These are phyloP conservation scores for Calliopum simillimum DNA, from an alignment of 2,888 invertebrate species.

Conservation along the genomic window DNA sequence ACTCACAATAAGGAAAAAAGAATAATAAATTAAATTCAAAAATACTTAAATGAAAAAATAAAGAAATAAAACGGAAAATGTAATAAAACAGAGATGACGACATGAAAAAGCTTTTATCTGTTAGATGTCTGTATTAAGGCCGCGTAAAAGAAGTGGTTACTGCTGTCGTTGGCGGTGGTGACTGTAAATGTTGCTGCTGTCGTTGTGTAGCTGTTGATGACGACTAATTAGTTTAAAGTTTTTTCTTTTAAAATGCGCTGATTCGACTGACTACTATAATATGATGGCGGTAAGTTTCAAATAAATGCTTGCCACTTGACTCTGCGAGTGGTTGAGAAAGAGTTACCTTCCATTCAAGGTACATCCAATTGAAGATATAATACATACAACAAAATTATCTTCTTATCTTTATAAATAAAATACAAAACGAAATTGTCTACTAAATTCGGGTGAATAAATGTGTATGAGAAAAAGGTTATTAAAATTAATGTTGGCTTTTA, in stretches of 20 bases:
- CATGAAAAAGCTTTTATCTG: conserved; percentile 53
- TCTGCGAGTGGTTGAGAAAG: neutral
- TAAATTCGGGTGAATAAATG: too few relatives aligned
- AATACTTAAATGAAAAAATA: conserved; percentile 18
- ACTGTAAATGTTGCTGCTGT: conserved; percentile 34
- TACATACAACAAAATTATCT: neutral
- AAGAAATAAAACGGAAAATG: neutral
- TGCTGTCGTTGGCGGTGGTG: conserved; percentile 30
- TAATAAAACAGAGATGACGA: conserved; percentile 40
- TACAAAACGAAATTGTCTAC: too few relatives aligned
- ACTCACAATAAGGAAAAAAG: neutral
- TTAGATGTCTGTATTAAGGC: conserved; percentile 45
- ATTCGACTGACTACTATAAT: neutral
- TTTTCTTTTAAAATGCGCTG: conserved; percentile 26
- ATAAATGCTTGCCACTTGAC: conserved; percentile 1
- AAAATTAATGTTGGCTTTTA: conserved; percentile 10
- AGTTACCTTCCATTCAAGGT: too few relatives aligned
- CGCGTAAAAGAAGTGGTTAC: conserved; percentile 48
- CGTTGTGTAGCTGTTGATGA: conserved; percentile 35
- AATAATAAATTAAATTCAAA: neutral
- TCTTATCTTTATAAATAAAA: neutral
- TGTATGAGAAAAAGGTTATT: neutral
- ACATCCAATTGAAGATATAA: neutral
- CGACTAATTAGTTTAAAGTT: conserved; percentile 44
- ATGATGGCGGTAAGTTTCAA: conserved; percentile 11